Evolutionary conservation across 2,888 invertebrate species (phyloP), one percentile per base, ranked within the genome.

Genomic region (Limnephilus marmoratus): DNA sequence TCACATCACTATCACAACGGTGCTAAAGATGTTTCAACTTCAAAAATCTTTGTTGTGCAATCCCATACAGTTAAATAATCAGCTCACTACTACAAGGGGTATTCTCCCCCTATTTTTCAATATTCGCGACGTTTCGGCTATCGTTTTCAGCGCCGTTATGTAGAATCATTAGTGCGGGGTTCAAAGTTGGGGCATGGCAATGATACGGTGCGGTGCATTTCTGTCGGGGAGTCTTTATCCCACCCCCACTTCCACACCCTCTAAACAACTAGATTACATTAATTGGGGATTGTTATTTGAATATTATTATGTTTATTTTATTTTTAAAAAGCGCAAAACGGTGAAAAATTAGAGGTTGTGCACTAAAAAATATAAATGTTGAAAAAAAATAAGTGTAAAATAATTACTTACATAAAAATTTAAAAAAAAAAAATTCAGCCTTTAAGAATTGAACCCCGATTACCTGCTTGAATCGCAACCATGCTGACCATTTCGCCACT

Each of bases 91-190:
- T 68, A 24, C 68, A 68, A 2, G n/a, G 68, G n/a, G 9, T 68
- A 68, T 15, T 34, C 24, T 45, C 49, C 53, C 80, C 85, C 81
- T 83, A 29, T 80, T 80, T 53, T 83, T 83, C 45, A 92, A 92
- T 92, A 82, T 81, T 87, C 81, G 81, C 90, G 85, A 85, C 90
- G 85, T 88, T 92, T 86, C 85, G 49, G 86, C 37, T 92, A 86
- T 90, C 92, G 82, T 90, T 91, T 91, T 90, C 85, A 92, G 81
- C 31, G 90, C 31, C 85, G 80, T 86, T 88, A 90, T 86, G 31
- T 81, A 18, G 92, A 88, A 90, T 92, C 92, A 88, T 92, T 92
- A 92, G 90, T 90, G 90, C 90, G n/a, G 37, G n/a, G 53, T 90
- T 90, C 68, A 24, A 34, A 80, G 34, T n/a, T 37, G 34, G 88